phyloP scores from a whole-genome alignment of 2,888 invertebrate species.

The Blera fallax region DNA sequence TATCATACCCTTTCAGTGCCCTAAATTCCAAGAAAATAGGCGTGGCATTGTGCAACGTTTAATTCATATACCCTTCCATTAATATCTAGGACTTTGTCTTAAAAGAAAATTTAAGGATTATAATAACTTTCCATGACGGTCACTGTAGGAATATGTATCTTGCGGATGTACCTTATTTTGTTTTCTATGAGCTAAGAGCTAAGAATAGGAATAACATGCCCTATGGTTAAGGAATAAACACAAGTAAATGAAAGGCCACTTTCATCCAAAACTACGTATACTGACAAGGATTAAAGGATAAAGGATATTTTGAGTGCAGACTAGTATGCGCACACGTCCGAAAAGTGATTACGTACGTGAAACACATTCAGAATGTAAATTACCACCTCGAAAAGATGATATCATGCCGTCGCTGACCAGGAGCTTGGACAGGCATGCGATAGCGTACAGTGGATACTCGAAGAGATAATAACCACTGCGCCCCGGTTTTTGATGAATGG shows the following conservation, averaged over 20 bases:
- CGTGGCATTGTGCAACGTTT: too few relatives aligned
- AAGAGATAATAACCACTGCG: conserved; percentile 4
- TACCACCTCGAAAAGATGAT: conserved; percentile 1
- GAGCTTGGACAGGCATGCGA: background rate
- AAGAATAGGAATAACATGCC: background rate
- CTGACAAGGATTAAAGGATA: conserved; percentile 8
- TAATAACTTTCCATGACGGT: background rate
- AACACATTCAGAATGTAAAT: conserved; percentile 23
- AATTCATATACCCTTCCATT: too few relatives aligned
- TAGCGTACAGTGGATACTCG: background rate
- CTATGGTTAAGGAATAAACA: background rate
- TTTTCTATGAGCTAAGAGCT: background rate
- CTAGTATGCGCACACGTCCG: background rate
- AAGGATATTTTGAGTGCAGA: background rate
- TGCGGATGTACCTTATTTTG: background rate
- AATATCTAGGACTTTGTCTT: background rate
- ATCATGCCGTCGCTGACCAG: background rate
- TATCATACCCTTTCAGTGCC: too few relatives aligned
- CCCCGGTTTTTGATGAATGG: conserved; percentile 7
- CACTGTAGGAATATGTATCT: background rate
- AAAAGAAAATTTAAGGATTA: background rate
- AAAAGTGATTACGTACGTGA: conserved; percentile 8
- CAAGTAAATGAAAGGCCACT: background rate
- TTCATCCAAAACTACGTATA: background rate
- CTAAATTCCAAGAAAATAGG: too few relatives aligned